These are phyloP conservation scores for Platycheirus rosarum DNA, from an alignment of 2,888 invertebrate genomes.

Conservation along the genomic window DNA sequence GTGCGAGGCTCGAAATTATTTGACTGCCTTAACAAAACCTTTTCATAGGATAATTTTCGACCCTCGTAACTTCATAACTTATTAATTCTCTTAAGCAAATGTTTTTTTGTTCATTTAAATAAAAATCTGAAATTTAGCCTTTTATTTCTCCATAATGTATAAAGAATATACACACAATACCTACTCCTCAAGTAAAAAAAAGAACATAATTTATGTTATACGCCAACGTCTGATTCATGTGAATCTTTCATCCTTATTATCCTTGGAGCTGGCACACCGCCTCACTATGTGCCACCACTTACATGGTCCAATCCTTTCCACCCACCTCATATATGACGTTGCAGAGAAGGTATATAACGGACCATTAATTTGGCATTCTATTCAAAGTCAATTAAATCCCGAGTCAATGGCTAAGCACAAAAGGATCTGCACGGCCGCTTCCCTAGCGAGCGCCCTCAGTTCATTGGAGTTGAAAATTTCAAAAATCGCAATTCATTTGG, in stretches of 20 bases:
- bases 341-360: slow-evolving; percentile 45
- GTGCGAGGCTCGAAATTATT: too few species aligned
- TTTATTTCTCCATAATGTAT: too few species aligned
- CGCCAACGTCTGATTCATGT: too few species aligned
- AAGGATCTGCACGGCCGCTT: slow-evolving; percentile 46
- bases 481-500: slow-evolving; percentile 62
- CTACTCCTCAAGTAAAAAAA: too few species aligned
- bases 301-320: neutral
- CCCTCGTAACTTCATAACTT: too few species aligned
- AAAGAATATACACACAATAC: too few species aligned
- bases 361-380: slow-evolving; percentile 73
- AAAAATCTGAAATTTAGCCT: too few species aligned
- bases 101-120: too few species aligned
- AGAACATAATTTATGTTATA: too few species aligned
- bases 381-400: slow-evolving; percentile 72
- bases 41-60: too few species aligned
- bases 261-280: neutral
- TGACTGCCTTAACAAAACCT: too few species aligned
- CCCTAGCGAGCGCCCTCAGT: neutral
- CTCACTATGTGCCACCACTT: neutral
- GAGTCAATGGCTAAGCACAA: slow-evolving; percentile 70
- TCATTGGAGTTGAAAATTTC: slow-evolving; percentile 57
- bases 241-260: neutral
- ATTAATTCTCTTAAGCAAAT: too few species aligned
- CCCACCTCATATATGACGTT: slow-evolving; percentile 28